Base-by-base conservation (phyloP, 2,888 invertebrate species). In the Chrysolina americana region DNA sequence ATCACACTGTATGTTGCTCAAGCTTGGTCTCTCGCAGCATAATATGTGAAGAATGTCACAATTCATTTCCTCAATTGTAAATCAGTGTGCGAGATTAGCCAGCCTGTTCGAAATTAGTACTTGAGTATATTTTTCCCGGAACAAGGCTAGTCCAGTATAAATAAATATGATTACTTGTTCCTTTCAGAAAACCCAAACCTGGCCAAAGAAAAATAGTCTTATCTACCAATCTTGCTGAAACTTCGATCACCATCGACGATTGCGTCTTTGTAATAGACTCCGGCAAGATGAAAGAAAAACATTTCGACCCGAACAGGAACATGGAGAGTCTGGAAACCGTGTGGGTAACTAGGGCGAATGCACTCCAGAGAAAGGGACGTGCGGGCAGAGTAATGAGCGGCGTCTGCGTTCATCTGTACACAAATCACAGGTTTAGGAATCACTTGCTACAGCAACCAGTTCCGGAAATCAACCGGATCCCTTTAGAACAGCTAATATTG, bases 221-320 rank as follows among this genome's bases (percentile, higher is more conserved):
- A 0, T 92, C 93, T 2, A 98, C 98, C 0, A 98, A 98, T 85
- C 95, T 98, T 76, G 98, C 98, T 0, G 98, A 98, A 89, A 98
- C 98, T 0, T 97, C 97, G 0, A 93, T 98, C 9, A 98, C 98
- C 8, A 97, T 98, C 76, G 96, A 98, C 84, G 98, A 98, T 88
- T 97, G 98, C 81, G 96, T 97, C 0, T 98, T 95, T 86, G 98
- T 98, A 0, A 91, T 98, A 59, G 98, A 98, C 86, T 93, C 93
- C 70, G 98, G 98, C 0, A 92, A 95, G 87, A 97, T 97, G 93
- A 97, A 97, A 88, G 96, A 97, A 87, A 97, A 95, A 85, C 90
- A 91, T 79, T 95, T 94, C 85, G 93, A 94, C 84, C 92, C 95
- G 0, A 95, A 95, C 85, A 93, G 93, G 76, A 96, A 96, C 84